Percentiles rank a stretch among this genome's conserved stretches.
Evolutionary conservation across 2,113 vertebrate genomes (phyloP).

Genomic region (Siphamia tubifer): DNA sequence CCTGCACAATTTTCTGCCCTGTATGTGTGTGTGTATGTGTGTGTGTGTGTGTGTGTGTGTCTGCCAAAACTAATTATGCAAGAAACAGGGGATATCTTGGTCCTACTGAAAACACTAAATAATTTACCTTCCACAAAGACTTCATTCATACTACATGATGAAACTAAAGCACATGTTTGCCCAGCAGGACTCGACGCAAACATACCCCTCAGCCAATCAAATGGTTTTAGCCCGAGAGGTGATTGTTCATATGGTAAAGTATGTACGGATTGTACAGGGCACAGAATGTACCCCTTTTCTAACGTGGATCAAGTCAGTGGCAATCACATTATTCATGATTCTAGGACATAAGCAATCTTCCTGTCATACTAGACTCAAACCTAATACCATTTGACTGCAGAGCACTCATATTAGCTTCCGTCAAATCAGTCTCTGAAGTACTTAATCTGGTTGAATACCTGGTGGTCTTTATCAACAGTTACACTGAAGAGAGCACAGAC

Average conservation of each 20-base stretch:
- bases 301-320: conserved; percentile 17
- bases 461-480: conserved; percentile 8
- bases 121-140: conserved; percentile 31
- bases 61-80: conserved; percentile 58
- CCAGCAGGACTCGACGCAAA: neutral
- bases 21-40: conserved; percentile 39
- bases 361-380: conserved; percentile 16
- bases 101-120: conserved; percentile 36
- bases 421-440: conserved; percentile 13
- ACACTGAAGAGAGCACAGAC: too few relatives aligned
- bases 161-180: conserved; percentile 36
- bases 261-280: neutral
- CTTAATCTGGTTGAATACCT: conserved; percentile 28
- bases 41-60: too few relatives aligned
- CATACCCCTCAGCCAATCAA: too few relatives aligned
- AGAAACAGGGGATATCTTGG: conserved; percentile 22
- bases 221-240: too few relatives aligned
- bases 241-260: neutral
- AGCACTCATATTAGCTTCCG: conserved; percentile 7
- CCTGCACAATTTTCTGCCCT: conserved; percentile 41
- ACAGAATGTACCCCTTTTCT: conserved; percentile 1
- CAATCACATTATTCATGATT: conserved; percentile 34
- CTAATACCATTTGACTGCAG: conserved; percentile 40
- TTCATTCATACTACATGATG: neutral
- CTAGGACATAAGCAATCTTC: conserved; percentile 11